phyloP scores from a whole-genome alignment of 2,797 vertebrate species.

The Sebastes melanostomus region DNA sequence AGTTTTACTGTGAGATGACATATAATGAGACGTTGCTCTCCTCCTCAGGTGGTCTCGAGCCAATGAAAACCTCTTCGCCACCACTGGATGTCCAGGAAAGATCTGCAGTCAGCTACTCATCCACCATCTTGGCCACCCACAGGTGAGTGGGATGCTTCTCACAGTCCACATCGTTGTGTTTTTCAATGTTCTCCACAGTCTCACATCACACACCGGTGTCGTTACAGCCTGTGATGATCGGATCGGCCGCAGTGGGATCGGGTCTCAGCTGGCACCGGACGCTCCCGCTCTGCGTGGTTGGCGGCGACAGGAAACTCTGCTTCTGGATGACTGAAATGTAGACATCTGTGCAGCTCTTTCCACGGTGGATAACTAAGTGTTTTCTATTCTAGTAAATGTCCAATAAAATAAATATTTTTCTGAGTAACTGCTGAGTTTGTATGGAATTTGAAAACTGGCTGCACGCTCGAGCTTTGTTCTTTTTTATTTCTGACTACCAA shows the following conservation, averaged over 20 bases:
- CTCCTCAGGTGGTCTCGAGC: constrained; percentile 89
- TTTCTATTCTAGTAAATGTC: constrained; percentile 46
- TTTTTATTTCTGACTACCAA: constrained; percentile 36
- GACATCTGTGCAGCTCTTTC: constrained; percentile 8
- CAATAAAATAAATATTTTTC: constrained; percentile 78
- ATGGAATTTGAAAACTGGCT: constrained; percentile 15
- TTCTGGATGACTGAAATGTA: constrained; percentile 99
- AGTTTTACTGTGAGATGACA: neutral
- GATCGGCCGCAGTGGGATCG: constrained; percentile 88
- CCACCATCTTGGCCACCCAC: constrained; percentile 95
- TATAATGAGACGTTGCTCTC: neutral
- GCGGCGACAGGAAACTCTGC: constrained; percentile 92
- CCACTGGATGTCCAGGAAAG: constrained; percentile 96
- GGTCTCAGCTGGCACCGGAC: constrained; percentile 96
- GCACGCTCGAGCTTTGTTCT: constrained; percentile 20
- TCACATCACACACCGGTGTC: constrained; percentile 26
- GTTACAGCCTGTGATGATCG: constrained; percentile 89
- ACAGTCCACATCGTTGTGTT: neutral
- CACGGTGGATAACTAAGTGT: neutral
- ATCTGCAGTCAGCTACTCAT: constrained; percentile 90
- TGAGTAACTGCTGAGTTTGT: constrained; percentile 44
- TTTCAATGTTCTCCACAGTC: neutral
- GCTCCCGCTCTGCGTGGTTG: constrained; percentile 91
- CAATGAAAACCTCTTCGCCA: constrained; percentile 95
- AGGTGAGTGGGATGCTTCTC: constrained; percentile 81